Base-by-base conservation (phyloP, 2,113 vertebrate species). In the Clinocottus analis region DNA sequence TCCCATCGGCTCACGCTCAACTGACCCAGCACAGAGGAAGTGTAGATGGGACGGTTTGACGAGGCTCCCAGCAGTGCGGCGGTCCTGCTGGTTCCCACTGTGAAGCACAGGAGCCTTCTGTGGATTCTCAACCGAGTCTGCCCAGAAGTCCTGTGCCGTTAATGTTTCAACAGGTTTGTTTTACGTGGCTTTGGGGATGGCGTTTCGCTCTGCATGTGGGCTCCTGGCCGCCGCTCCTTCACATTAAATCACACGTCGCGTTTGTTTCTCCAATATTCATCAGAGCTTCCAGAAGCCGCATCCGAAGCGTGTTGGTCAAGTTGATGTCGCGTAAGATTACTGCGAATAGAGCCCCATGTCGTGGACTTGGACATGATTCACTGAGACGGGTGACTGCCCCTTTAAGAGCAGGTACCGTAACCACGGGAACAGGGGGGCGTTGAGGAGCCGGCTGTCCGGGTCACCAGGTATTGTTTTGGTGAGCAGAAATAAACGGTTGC, bases 141-240 rank as follows among this genome's bases (percentile, higher is more conserved):
- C 60, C 41, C 23, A 74, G 73, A 56, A 75, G 78, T 70, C 82
- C 79, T 71, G 85, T 72, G 66, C 70, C 76, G 75, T 92, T 86
- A 90, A 89, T 72, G 72, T 90, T 90, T 93, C 88, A 87, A 19
- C 87, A 87, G 80, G 70, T 83, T 83, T 90, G 77, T 93, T 92
- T 92, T 90, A 81, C 82, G 72, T 81, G 25, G 43, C 80, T 85
- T 75, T 37, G 43, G 85, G 81, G 31, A 51, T n/a, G n/a, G n/a
- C n/a, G 72, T 0, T 29, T 12, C 7, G 29, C 68, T 43, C 47
- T 75, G 74, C 69, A 59, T 61, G 68, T 8, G 7, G 84, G 71
- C 63, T 39, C 66, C 56, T 67, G 84, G 84, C 80, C 84, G 83
- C 56, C 37, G 63, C 35, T 66, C 61, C 11, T 47, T 27, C n/a